These are phyloP conservation scores for Pilophorus perplexus DNA, from an alignment of 2,888 invertebrate species.

Conservation along the genomic window DNA sequence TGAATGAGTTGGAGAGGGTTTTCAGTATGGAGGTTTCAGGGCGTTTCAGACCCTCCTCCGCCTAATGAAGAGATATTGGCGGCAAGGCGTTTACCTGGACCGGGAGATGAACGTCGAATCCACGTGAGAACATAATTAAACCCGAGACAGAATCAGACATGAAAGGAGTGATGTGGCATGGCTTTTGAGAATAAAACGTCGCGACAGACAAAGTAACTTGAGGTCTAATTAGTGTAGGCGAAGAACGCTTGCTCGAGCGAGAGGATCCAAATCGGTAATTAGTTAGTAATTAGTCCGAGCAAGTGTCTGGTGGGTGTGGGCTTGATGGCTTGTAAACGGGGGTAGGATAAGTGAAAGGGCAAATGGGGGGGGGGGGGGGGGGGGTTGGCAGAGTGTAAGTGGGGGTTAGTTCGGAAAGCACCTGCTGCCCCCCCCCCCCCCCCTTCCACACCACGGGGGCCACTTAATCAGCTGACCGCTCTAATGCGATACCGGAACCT, in stretches of 20 bases:
- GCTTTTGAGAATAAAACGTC: conserved; percentile 20
- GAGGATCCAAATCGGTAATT: conserved; percentile 24
- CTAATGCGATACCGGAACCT: not conserved
- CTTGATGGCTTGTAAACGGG: not conserved
- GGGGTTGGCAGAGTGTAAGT: not conserved
- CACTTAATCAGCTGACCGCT: conserved; percentile 21
- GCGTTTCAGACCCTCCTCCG: conserved; percentile 18
- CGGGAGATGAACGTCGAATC: not conserved
- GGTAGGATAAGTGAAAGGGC: not conserved
- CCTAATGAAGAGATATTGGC: conserved; percentile 29
- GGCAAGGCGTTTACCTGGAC: not conserved
- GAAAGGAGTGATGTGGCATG: conserved; percentile 15
- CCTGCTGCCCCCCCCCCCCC: too few species aligned
- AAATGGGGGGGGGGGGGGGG: not conserved
- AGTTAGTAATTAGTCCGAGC: conserved; percentile 25
- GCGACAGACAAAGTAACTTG: conserved; percentile 21
- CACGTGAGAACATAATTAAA: conserved; percentile 18
- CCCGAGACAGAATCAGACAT: conserved; percentile 21
- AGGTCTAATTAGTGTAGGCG: conserved; percentile 30
- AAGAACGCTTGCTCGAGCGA: conserved; percentile 15
- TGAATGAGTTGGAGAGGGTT: conserved; percentile 28
- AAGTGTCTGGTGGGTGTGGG: not conserved
- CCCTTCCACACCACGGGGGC: not conserved
- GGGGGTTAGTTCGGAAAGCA: too few species aligned
- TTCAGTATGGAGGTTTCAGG: too few species aligned